Percentiles rank a stretch among this genome's conserved stretches.
These are phyloP conservation scores for Campaea margaritaria DNA, from an alignment of 2,888 invertebrate species.

Conservation along the genomic window DNA sequence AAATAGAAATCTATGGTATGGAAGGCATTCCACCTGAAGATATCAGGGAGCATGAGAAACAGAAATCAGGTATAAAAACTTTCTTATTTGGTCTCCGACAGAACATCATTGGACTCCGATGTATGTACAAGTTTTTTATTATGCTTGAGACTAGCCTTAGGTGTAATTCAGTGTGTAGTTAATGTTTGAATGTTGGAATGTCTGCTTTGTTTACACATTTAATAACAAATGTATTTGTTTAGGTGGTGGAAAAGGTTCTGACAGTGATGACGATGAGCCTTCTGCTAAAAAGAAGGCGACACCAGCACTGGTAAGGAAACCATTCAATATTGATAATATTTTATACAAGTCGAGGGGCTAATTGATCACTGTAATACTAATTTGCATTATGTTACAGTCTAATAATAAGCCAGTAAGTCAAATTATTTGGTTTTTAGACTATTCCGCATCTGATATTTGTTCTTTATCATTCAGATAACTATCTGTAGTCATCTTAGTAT, in stretches of 20 bases:
- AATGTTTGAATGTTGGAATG: slow-evolving; percentile 28
- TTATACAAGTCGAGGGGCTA: slow-evolving; percentile 1
- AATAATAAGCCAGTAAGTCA: slow-evolving; percentile 24
- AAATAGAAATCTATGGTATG: slow-evolving; percentile 99
- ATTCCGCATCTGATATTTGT: slow-evolving; percentile 22
- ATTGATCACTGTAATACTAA: slow-evolving; percentile 30
- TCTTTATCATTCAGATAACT: slow-evolving; percentile 33
- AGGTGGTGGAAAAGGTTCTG: slow-evolving; percentile 89
- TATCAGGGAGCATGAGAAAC: slow-evolving; percentile 96
- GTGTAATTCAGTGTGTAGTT: slow-evolving; percentile 73
- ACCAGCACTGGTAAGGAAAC: slow-evolving; percentile 80
- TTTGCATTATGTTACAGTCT: slow-evolving; percentile 34
- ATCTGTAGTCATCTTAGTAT: slow-evolving; percentile 29
- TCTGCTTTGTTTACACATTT: slow-evolving; percentile 9
- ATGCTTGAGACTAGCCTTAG: slow-evolving; percentile 67
- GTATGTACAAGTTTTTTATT: slow-evolving; percentile 74
- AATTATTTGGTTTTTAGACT: slow-evolving; percentile 13
- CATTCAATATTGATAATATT: background rate
- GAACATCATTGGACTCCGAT: slow-evolving; percentile 66
- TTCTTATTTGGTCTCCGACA: slow-evolving; percentile 51
- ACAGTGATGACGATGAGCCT: slow-evolving; percentile 94
- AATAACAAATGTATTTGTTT: slow-evolving; percentile 52
- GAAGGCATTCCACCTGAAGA: slow-evolving; percentile 99
- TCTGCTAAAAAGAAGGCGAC: slow-evolving; percentile 90
- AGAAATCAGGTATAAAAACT: slow-evolving; percentile 87